A percentile compares a stretch with the other conserved stretches of the same genome.
Conservation (phyloP, 2,888 invertebrate genomes). For the Drosophila atripex region DNA sequence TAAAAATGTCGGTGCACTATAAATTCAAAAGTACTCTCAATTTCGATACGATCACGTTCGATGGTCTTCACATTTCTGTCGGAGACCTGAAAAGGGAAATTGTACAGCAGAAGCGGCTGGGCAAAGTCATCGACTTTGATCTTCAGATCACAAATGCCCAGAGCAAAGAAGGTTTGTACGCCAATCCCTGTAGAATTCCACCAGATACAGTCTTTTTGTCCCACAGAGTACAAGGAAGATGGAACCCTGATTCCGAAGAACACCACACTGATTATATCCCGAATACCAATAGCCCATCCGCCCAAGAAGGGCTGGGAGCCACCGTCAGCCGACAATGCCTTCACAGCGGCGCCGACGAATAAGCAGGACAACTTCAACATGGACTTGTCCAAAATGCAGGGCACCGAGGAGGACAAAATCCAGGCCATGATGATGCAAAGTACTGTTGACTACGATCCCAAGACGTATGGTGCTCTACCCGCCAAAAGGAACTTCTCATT, state of each 20-base stretch:
- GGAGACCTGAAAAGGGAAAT: constrained; percentile 97
- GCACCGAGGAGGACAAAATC: constrained; percentile 98
- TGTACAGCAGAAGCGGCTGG: constrained; percentile 96
- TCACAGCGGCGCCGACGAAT: constrained; percentile 36
- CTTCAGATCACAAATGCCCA: constrained; percentile 98
- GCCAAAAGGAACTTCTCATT: rapidly evolving
- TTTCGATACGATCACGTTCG: constrained; percentile 98
- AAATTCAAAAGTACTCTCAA: constrained; percentile 98
- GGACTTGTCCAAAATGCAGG: constrained; percentile 94
- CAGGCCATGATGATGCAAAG: constrained; percentile 99
- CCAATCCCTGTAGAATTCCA: neutral
- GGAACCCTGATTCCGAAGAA: constrained; percentile 97
- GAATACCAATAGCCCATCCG: constrained; percentile 93
- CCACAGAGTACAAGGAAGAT: constrained; percentile 95
- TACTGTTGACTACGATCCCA: constrained; percentile 97
- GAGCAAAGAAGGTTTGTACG: constrained; percentile 93
- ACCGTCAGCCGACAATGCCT: constrained; percentile 80
- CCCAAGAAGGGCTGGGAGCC: constrained; percentile 91
- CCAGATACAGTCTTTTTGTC: neutral
- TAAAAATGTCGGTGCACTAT: constrained; percentile 97
- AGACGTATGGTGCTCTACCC: constrained; percentile 88
- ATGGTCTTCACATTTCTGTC: constrained; percentile 98
- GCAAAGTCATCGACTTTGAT: constrained; percentile 97
- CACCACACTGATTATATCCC: constrained; percentile 96
- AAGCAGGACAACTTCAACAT: constrained; percentile 87